Conservation (phyloP, 2,888 invertebrate genomes). For the Patella depressa region DNA sequence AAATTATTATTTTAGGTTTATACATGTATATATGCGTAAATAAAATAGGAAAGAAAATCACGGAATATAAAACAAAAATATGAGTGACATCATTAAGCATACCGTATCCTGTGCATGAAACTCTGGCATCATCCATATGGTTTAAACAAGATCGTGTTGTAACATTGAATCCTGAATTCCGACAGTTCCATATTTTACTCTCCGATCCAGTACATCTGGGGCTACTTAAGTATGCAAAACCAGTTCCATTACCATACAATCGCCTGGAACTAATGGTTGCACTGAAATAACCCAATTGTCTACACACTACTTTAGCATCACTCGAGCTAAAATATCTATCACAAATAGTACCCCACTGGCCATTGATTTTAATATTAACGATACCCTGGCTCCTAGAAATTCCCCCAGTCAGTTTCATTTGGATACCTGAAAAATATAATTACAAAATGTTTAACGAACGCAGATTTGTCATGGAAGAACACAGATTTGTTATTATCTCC, state of each 20-base stretch:
- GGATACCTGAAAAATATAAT: too few species aligned
- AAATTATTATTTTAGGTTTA: too few species aligned
- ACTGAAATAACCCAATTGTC: slow-evolving; percentile 49
- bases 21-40: too few species aligned
- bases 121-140: slow-evolving; percentile 49
- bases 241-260: slow-evolving; percentile 46
- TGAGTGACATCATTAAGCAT: background rate
- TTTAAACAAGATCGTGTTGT: slow-evolving; percentile 45
- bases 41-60: too few species aligned
- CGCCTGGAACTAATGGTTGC: slow-evolving; percentile 44
- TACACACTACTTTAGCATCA: slow-evolving; percentile 50
- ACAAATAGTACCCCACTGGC: slow-evolving; percentile 52
- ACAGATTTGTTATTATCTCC: too few species aligned
- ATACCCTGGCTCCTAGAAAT: slow-evolving; percentile 32
- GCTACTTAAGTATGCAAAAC: slow-evolving; percentile 48
- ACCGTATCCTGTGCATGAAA: slow-evolving; percentile 55
- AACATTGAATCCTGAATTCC: slow-evolving; percentile 46
- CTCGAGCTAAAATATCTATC: slow-evolving; percentile 48
- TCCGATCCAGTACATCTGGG: slow-evolving; percentile 50
- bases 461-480: too few species aligned
- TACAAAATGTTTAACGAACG: too few species aligned
- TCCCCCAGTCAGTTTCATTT: too few species aligned
- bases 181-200: slow-evolving; percentile 51
- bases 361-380: slow-evolving; percentile 48
- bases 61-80: too few species aligned